Evolutionary conservation across 2,888 invertebrate species (phyloP).

Genomic region (Crepidodera aurea): DNA sequence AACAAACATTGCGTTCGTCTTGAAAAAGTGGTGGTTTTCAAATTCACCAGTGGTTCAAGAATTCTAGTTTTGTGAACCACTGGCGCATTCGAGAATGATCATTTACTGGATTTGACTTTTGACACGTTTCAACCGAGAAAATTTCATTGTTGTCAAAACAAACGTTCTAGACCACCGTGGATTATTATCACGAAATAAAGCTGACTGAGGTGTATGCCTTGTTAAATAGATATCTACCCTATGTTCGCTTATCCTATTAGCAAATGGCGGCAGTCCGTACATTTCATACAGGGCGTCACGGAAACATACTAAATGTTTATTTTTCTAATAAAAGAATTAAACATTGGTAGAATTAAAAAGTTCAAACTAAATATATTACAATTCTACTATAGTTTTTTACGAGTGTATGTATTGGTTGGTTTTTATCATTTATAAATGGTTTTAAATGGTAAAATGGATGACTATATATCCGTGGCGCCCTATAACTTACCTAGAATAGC

Average conservation of each 20-base stretch:
- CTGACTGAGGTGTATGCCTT: conserved; percentile 30
- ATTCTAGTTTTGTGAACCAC: too few relatives aligned
- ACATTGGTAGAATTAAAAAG: not conserved
- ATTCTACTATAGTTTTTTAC: not conserved
- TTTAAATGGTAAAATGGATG: conserved; percentile 1
- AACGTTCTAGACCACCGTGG: not conserved
- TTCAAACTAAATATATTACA: not conserved
- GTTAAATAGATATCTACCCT: conserved; percentile 36
- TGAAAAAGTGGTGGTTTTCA: too few relatives aligned
- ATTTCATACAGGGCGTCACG: conserved; percentile 38
- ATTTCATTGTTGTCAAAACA: too few relatives aligned
- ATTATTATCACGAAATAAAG: not conserved
- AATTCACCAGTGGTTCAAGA: too few relatives aligned
- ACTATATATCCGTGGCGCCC: conserved; percentile 20
- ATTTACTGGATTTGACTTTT: too few relatives aligned
- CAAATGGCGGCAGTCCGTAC: conserved; percentile 51
- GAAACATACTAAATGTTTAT: conserved; percentile 8
- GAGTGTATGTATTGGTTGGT: not conserved
- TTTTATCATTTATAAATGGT: conserved; percentile 1
- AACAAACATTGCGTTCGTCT: too few relatives aligned
- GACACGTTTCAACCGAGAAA: too few relatives aligned
- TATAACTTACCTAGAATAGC: conserved; percentile 35
- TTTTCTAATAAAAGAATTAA: not conserved
- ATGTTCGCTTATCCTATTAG: conserved; percentile 45
- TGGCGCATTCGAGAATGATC: too few relatives aligned